Evolutionary conservation across 2,888 invertebrate species (phyloP).

Genomic region (Spatulosminthurus flaviceps): DNA sequence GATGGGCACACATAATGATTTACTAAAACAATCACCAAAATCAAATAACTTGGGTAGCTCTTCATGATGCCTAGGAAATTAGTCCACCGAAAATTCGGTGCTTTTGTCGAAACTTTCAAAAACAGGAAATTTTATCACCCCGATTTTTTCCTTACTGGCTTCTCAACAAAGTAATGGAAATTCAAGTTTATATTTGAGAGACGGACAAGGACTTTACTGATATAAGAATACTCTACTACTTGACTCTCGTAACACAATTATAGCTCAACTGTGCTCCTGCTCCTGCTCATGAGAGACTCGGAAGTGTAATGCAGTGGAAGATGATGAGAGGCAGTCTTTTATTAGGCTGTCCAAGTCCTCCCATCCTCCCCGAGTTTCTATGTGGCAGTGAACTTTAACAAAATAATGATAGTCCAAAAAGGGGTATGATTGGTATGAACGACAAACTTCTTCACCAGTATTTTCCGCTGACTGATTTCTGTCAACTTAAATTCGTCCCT

Average conservation of each 20-base stretch:
- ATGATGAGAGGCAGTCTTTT: constrained; percentile 40
- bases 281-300: constrained; percentile 31
- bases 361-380: constrained; percentile 20
- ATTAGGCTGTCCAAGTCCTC: constrained; percentile 36
- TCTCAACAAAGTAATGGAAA: too few relatives aligned
- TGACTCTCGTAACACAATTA: too few relatives aligned
- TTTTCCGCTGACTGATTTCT: constrained; percentile 61
- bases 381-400: constrained; percentile 53
- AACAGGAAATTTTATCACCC: not conserved
- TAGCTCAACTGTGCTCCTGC: too few relatives aligned
- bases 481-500: constrained; percentile 51
- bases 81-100: not conserved
- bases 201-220: too few relatives aligned
- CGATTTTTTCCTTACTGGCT: too few relatives aligned
- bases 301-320: constrained; percentile 27
- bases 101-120: not conserved
- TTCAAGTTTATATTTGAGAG: too few relatives aligned
- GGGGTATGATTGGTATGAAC: constrained; percentile 30
- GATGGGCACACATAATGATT: constrained; percentile 33
- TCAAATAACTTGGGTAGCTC: not conserved
- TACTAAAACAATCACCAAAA: constrained; percentile 22
- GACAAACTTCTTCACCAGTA: constrained; percentile 30
- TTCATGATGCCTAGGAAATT: constrained; percentile 2
- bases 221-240: too few relatives aligned
- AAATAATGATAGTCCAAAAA: constrained; percentile 43